Base-by-base conservation (phyloP, 2,797 vertebrate species). In the Tamandua tetradactyla region DNA sequence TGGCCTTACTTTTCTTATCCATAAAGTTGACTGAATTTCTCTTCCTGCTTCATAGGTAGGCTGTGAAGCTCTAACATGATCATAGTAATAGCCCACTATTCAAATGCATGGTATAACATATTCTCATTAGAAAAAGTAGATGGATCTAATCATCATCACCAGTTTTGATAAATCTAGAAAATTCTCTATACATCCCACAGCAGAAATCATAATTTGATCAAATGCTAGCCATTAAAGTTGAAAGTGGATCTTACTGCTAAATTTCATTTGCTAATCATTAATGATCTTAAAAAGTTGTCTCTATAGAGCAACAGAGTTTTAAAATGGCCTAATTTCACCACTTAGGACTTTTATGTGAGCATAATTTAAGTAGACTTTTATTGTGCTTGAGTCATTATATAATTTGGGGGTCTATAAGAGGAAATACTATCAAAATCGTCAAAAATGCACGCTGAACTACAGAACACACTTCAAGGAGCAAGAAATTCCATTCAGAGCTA, bases 241-340 rank as follows among this genome's bases (percentile, higher is more conserved):
- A 91, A 82, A 82, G 47, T 76, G 17, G 40, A 64, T 40, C 55
- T 93, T 89, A 80, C 76, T 35, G 25, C 18, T 93, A 78, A 94
- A 52, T 83, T 93, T 92, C 17, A 52, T 37, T 66, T 94, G 27
- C 92, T 88, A 66, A 64, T 79, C 23, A 68, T 80, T 59, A 42
- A 79, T 52, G 17, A 59, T 83, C 62, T 75, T 32, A 11, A 84
- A 94, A n/a, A 81, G 59, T 88, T 87, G 27, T 64, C 62, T 68
- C 32, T 30, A n/a, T 66, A 82, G 17, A 80, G 1, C 47, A 57
- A 84, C 76, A 79, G 22, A 82, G 8, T 71, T 91, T 37, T 68
- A 35, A 76, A 86, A 82, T 69, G 69, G 74, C 14, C n/a, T 87
- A 47, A 68, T 72, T 44, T 95, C 80, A 61, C 13, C 25, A 75